These are phyloP conservation scores for Chelonus formosanus DNA, from an alignment of 2,888 invertebrate genomes.

Conservation along the genomic window DNA sequence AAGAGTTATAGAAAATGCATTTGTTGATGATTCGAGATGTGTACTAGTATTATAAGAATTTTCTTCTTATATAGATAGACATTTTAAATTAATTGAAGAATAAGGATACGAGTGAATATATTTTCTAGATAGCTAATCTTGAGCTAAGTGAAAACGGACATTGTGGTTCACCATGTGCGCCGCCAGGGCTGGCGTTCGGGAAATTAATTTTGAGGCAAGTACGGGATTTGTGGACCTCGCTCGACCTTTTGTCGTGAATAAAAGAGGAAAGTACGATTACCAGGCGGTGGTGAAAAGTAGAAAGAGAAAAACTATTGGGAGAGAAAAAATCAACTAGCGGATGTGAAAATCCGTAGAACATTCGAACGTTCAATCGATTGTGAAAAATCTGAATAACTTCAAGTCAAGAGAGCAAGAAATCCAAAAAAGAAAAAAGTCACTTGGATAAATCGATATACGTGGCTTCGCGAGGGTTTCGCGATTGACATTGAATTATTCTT, in stretches of 20 bases:
- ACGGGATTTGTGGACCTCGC: constrained; percentile 27
- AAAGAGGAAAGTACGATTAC: constrained; percentile 4
- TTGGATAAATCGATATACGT: constrained; percentile 9
- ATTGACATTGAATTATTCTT: constrained; percentile 29
- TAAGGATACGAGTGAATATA: constrained; percentile 28
- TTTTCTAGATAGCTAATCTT: constrained; percentile 44
- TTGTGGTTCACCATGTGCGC: constrained; percentile 36
- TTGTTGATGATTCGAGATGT: no score
- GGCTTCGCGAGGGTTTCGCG: constrained; percentile 9
- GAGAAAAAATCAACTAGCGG: constrained; percentile 19
- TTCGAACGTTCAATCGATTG: constrained; percentile 26
- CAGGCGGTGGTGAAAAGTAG: neutral
- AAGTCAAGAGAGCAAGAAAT: constrained; percentile 6
- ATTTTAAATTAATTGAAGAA: constrained; percentile 3
- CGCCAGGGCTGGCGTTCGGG: constrained; percentile 19
- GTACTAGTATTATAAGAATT: no score
- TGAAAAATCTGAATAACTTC: constrained; percentile 31
- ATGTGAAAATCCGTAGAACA: constrained; percentile 28
- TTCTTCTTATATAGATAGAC: no score
- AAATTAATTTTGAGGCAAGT: constrained; percentile 35
- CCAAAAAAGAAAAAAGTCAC: neutral
- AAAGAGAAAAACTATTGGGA: neutral
- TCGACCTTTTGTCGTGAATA: constrained; percentile 4
- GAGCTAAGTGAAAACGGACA: constrained; percentile 51
- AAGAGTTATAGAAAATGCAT: neutral